Evolutionary conservation across 2,888 invertebrate species (phyloP), one percentile per base, ranked within the genome.

Genomic region (Leuctra nigra): DNA sequence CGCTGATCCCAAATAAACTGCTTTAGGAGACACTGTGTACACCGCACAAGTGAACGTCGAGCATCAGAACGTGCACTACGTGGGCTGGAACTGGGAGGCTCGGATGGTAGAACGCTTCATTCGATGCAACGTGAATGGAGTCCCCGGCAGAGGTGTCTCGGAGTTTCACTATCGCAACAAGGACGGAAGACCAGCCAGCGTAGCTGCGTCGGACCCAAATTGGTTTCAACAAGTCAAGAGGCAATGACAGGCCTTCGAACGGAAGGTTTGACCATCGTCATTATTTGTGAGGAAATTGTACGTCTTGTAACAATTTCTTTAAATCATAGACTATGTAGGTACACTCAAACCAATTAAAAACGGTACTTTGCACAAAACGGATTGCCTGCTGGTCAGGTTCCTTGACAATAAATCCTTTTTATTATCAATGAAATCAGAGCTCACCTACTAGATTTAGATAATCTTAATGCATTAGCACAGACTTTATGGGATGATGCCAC

Each of bases 101-200:
- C 76, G 80, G 44, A 78, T 86, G 72, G 77, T 79, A 62, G 86
- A 86, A 67, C 71, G 86, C 50, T 78, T 81, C 67, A 72, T 77
- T 44, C 74, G 73, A 64, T 81, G 72, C 66, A 61, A 67, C 0
- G 80, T 84, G 7, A 82, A 84, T 70, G 83, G 83, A 0, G 69
- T 82, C 0, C 74, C 75, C 0, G 87, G 87, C 0, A 79, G 81
- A 59, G 87, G 87, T 0, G 78, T 87, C 24, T 82, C 83, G 0
- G 87, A 88, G 70, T 86, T 85, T 75, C 79, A 87, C 66, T 87
- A 88, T 69, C 72, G 79, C 46, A 76, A 81, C 66, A 69, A 68
- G 9, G 74, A 70, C 7, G 83, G 82, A 0, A 70, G 83, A 1
- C 80, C 82, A 0, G 74, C 74, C 24, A 61, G 64, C 7, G 71